Evolutionary conservation across 2,888 invertebrate species (phyloP).

Genomic region (Nomada fabriciana): DNA sequence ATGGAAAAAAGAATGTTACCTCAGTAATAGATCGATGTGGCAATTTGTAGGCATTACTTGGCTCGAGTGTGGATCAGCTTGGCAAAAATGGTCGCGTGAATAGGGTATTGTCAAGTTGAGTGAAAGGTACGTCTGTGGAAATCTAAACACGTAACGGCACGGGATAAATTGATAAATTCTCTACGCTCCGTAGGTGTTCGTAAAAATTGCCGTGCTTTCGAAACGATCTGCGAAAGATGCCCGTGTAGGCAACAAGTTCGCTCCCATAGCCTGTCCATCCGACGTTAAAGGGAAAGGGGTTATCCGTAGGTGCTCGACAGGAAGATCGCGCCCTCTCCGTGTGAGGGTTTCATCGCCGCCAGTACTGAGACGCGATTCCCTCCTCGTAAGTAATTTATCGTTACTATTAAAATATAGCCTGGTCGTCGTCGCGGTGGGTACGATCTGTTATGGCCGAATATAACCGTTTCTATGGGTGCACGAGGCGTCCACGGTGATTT

Average conservation of each 20-base stretch:
- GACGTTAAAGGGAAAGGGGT: neutral
- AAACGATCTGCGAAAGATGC: neutral
- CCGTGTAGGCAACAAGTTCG: neutral
- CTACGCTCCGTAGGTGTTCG: neutral
- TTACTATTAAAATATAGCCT: conserved; percentile 82
- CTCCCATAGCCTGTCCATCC: neutral
- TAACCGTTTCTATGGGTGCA: conserved; percentile 82
- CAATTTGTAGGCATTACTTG: conserved; percentile 17
- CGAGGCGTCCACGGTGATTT: conserved; percentile 82
- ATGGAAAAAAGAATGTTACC: neutral
- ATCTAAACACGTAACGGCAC: neutral
- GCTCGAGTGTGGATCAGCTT: neutral
- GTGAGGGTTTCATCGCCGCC: conserved; percentile 77
- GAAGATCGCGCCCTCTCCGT: conserved; percentile 68
- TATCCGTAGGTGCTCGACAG: conserved; percentile 40
- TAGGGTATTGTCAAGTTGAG: conserved; percentile 22
- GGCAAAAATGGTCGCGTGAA: conserved; percentile 8
- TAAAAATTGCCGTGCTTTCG: neutral
- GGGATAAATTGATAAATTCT: conserved; percentile 16
- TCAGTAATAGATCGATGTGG: conserved; percentile 20
- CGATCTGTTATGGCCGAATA: conserved; percentile 81
- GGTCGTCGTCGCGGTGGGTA: conserved; percentile 81
- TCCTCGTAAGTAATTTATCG: conserved; percentile 81
- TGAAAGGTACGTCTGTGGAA: conserved; percentile 28
- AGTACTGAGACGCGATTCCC: conserved; percentile 72